Percentiles rank a stretch among this genome's conserved stretches.
Conservation (phyloP, 2,888 invertebrate genomes). For the Synanthedon formicaeformis region DNA sequence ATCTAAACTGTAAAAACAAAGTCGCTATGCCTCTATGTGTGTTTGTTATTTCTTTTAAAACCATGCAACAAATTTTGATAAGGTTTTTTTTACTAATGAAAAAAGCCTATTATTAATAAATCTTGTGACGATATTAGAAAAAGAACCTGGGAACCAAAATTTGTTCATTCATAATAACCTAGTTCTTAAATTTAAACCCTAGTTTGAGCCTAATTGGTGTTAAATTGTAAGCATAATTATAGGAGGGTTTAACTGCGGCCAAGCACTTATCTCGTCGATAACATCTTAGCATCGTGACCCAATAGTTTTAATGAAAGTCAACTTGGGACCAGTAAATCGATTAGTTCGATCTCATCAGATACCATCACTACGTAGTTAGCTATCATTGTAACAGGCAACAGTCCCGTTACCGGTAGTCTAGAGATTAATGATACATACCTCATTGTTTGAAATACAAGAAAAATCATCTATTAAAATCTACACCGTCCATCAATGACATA, state of each 20-base stretch:
- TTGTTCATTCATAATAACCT: too few species aligned
- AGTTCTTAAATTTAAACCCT: too few species aligned
- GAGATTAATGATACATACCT: slow-evolving; percentile 54
- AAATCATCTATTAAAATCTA: slow-evolving; percentile 45
- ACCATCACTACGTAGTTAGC: slow-evolving; percentile 50
- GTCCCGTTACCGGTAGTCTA: slow-evolving; percentile 48
- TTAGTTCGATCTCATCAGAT: slow-evolving; percentile 52
- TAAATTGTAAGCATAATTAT: slow-evolving; percentile 11
- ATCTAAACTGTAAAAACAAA: too few species aligned
- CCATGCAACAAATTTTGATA: too few species aligned
- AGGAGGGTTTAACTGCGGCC: slow-evolving; percentile 22
- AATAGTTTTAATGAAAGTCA: slow-evolving; percentile 57
- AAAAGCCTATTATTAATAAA: too few species aligned
- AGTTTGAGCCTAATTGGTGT: not conserved
- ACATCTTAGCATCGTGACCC: slow-evolving; percentile 36
- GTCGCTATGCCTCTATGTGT: too few species aligned
- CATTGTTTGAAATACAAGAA: slow-evolving; percentile 55
- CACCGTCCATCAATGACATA: slow-evolving; percentile 22
- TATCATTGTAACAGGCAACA: slow-evolving; percentile 36
- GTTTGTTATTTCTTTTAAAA: too few species aligned
- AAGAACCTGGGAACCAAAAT: too few species aligned
- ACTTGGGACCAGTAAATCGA: slow-evolving; percentile 42
- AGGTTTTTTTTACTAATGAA: too few species aligned
- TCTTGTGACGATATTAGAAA: too few species aligned
- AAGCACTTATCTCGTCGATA: slow-evolving; percentile 27